phyloP scores from a whole-genome alignment of 2,797 vertebrate species.

The Passerculus sandwichensis region DNA sequence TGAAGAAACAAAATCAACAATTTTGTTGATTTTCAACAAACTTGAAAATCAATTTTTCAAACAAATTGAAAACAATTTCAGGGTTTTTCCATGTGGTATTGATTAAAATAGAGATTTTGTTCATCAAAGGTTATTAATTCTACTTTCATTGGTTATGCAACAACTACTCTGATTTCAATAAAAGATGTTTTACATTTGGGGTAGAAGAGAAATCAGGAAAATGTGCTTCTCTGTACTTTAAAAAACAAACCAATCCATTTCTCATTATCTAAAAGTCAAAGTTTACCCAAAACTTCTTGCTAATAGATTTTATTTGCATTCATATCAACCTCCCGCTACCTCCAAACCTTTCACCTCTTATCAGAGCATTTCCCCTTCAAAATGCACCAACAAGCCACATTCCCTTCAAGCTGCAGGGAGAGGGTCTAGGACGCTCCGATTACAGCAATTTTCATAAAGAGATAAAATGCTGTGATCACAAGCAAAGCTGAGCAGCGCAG shows the following conservation, averaged over 20 bases:
- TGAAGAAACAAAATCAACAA: not conserved
- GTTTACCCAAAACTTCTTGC: not conserved
- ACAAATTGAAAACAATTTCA: not conserved
- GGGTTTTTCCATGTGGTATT: not conserved
- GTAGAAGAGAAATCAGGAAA: not conserved
- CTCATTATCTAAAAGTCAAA: not conserved
- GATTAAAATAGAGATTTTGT: not conserved
- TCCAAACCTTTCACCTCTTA: not conserved
- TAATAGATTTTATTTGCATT: not conserved
- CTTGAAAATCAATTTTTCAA: not conserved
- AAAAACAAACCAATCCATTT: not conserved
- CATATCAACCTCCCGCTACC: not conserved
- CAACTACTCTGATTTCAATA: not conserved
- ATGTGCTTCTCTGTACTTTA: not conserved
- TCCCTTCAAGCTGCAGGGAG: not conserved
- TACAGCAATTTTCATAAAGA: not conserved
- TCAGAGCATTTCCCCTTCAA: not conserved
- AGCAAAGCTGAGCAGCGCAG: not conserved
- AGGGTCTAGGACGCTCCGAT: not conserved
- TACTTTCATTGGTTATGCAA: not conserved
- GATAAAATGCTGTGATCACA: not conserved
- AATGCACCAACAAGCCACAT: not conserved
- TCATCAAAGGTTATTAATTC: not conserved
- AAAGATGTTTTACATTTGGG: not conserved
- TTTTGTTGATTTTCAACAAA: not conserved